Evolutionary conservation across 2,113 vertebrate genomes (phyloP).

Genomic region (Ochotona curzoniae): DNA sequence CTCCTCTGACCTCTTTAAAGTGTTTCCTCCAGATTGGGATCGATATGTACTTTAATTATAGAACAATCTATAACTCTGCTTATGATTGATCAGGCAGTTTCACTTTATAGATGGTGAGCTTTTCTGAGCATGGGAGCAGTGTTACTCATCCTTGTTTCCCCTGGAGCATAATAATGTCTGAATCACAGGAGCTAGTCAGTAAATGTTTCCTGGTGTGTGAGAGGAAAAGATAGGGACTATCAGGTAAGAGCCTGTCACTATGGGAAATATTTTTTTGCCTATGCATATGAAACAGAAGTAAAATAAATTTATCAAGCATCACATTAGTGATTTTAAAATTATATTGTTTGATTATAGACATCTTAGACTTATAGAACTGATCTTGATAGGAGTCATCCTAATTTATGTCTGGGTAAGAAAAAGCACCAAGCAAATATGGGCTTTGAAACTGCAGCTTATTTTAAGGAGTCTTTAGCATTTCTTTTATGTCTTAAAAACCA

Average conservation of each 20-base stretch:
- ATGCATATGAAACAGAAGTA: neutral
- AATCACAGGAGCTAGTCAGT: neutral
- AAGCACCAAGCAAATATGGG: neutral
- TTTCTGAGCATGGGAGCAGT: neutral
- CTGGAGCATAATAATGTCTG: neutral
- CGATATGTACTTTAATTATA: neutral
- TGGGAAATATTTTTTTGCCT: neutral
- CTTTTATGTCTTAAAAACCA: neutral
- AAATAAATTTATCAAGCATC: neutral
- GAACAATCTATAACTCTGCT: neutral
- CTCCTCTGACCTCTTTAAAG: neutral
- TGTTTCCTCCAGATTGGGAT: neutral
- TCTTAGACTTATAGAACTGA: neutral
- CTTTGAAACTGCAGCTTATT: neutral
- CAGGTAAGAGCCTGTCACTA: neutral
- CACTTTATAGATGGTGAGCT: neutral
- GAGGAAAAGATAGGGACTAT: neutral
- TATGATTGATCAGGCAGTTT: neutral
- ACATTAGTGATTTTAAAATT: neutral
- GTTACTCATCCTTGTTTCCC: neutral
- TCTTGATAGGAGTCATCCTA: neutral
- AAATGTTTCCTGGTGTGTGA: neutral
- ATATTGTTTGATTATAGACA: neutral
- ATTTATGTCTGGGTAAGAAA: neutral
- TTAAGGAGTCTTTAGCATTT: slow-evolving; percentile 34